Base-by-base conservation (phyloP, 1,140 invertebrate species). In the Zeugodacus cucurbitae region DNA sequence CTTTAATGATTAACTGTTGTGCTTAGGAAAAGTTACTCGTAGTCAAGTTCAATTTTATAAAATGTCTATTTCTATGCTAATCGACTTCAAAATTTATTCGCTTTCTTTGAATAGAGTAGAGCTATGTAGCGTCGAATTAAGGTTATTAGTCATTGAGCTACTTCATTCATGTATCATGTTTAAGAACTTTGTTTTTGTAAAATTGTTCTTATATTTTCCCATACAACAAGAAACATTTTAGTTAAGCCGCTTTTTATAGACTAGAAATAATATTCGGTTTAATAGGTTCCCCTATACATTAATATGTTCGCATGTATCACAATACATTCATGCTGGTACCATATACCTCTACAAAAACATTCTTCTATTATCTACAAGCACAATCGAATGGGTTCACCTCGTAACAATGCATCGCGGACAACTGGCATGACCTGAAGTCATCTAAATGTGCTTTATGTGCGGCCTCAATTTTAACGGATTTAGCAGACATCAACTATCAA, bases 391-490 rank as follows among this genome's bases (percentile, higher is more conserved):
- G 32, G 29, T 17, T 70, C 11, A 44, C n/a, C 3, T 58, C 3
- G 22, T 6, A 62, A 62, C 32, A 41, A 37, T 22, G n/a, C 10
- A 70, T 10, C 34, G 26, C 5, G 34, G 29, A 17, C 64, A 70
- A 34, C 59, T 62, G 64, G 29, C 64, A 74, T 22, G 6, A 41
- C 37, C n/a, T 14, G 37, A 44, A 41, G 70, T 22, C 37, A 74
- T 41, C n/a, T 74, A 74, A 74, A 22, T 74, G 70, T 74, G 37
- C n/a, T 41, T 37, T 74, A 41, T 74, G 70, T 74, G 70, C 32
- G n/a, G 22, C 37, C 70, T 74, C 10, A 6, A 74, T 11, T 41
- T 74, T 41, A 74, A 44, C 70, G 37, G 20, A 74, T 74, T 41
- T 41, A 74, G 37, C 70, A 74, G 17, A 74, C 37, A 74, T 41